Evolutionary conservation across 2,888 invertebrate species (phyloP), one percentile per base, ranked within the genome.

Genomic region (Troglohyphantes excavatus): DNA sequence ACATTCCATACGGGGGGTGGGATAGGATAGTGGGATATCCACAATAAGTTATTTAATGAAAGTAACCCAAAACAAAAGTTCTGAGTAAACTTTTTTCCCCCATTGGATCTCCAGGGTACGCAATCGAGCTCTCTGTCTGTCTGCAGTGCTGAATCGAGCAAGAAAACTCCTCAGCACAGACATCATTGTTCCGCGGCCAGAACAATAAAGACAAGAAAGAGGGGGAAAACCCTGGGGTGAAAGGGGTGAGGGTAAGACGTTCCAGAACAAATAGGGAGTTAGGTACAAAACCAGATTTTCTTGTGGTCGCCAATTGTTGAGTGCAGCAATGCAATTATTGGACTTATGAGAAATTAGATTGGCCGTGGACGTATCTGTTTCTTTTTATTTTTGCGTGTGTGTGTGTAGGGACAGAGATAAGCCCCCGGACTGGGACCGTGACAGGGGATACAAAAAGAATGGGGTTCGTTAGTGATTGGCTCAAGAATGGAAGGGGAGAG

Each of bases 291-390:
- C 82, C 39, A 70, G 82, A 82, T 82, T 82, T 82, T 61, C 82
- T 82, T 82, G 82, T n/a, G 82, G 82, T 70, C 59, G 72, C 53
- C 82, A 59, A 72, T 82, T 70, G 61, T 59, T 82, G 70, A 39
- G 61, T n/a, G 39, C 33, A 6, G 61, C 46, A 33, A 68, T 82
- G 70, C 39, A 82, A 82, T 82, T 82, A 82, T 82, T 61, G 82
- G 82, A 61, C 67, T 39, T 82, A 82, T 82, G 72, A 70, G 72
- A 82, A 82, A 81, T 81, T 68, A 81, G 81, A 81, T 81, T 81
- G 68, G 27, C 53, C 17, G 33, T 53, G 46, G 53, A 81, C 63
- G 23, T 39, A 68, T 68, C 33, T n/a, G 19, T 17, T 33, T 33
- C n/a, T 65, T 65, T 78, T 78, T 43, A n/a, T 26, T 0, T n/a